These are phyloP conservation scores for Campoletis raptor DNA, from an alignment of 2,888 invertebrate genomes.

Conservation along the genomic window DNA sequence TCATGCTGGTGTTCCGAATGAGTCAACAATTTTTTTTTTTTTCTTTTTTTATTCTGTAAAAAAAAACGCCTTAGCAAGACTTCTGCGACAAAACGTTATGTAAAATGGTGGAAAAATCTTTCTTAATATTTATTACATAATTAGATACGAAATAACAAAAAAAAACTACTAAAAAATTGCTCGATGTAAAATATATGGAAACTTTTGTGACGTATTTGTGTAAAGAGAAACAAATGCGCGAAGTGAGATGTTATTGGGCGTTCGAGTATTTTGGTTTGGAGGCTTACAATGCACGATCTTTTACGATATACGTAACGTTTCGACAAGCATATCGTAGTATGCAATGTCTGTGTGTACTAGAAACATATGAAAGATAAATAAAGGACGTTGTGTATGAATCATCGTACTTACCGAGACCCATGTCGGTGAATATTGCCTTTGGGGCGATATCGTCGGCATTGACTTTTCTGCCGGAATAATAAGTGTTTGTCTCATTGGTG, in stretches of 20 bases:
- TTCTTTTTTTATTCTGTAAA: no score
- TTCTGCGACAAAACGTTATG: no score
- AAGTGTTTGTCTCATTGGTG: conserved; percentile 57
- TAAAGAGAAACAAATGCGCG: neutral
- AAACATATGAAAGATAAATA: neutral
- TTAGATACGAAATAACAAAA: neutral
- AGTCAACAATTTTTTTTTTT: no score
- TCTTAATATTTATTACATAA: neutral
- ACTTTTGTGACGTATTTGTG: neutral
- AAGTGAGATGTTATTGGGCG: neutral
- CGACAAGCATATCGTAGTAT: neutral
- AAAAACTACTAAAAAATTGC: neutral
- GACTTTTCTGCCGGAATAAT: conserved; percentile 69
- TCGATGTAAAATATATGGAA: neutral
- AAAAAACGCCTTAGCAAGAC: no score
- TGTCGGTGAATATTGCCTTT: conserved; percentile 90
- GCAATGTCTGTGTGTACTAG: neutral
- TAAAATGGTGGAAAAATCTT: neutral
- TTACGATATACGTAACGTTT: neutral
- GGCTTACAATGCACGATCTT: neutral
- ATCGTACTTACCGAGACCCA: conserved; percentile 89
- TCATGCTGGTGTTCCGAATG: no score
- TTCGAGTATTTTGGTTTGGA: neutral
- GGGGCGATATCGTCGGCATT: conserved; percentile 83
- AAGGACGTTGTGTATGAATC: conserved; percentile 24